A percentile compares a stretch with the other conserved stretches of the same genome.
These are phyloP conservation scores for Pristionchus exspectatus DNA, from an alignment of 2,888 invertebrate species.

Conservation along the genomic window DNA sequence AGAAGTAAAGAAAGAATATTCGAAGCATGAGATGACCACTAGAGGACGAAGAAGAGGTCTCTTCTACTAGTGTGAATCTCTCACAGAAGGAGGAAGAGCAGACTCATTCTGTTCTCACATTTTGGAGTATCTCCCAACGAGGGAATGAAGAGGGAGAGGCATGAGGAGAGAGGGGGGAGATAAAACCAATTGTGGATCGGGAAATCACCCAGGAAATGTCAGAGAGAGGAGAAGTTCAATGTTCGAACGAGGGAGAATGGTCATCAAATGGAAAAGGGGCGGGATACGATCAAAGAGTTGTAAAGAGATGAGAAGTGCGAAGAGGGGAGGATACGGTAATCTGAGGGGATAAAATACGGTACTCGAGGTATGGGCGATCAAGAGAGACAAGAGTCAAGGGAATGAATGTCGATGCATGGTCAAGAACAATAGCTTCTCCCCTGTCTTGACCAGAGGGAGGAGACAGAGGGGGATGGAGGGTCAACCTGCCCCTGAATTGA, in stretches of 20 bases:
- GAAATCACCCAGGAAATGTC: background rate
- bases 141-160: background rate
- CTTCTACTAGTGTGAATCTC: background rate
- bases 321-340: background rate
- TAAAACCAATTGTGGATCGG: background rate
- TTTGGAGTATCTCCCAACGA: constrained; percentile 24
- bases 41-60: background rate
- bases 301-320: background rate
- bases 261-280: constrained; percentile 17
- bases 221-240: background rate
- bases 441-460: background rate
- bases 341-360: background rate
- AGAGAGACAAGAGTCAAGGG: background rate
- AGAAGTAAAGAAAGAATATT: constrained; percentile 40
- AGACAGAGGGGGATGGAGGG: background rate
- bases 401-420: background rate
- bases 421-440: constrained; percentile 13
- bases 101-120: constrained; percentile 48
- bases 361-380: background rate
- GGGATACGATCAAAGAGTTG: constrained; percentile 1
- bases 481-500: background rate
- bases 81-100: background rate
- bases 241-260: background rate
- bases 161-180: background rate
- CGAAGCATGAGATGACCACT: constrained; percentile 11